Evolutionary conservation across 2,113 vertebrate genomes (phyloP).

Genomic region (Hippopotamus amphibius): DNA sequence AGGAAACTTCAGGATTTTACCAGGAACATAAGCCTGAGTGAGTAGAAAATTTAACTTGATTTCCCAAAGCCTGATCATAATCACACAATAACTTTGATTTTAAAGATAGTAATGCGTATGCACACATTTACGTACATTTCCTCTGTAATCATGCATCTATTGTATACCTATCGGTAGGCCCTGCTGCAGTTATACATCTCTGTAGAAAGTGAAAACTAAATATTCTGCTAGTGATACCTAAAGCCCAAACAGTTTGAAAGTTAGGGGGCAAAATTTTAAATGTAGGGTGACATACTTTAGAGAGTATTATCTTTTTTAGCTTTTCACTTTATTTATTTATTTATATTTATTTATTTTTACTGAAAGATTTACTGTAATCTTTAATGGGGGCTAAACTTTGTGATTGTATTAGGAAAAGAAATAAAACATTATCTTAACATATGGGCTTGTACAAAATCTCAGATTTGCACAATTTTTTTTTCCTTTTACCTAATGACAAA

Average conservation of each 20-base stretch:
- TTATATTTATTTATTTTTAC: not conserved
- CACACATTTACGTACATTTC: constrained; percentile 34
- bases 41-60: constrained; percentile 63
- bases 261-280: not conserved
- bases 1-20: not conserved
- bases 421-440: constrained; percentile 4
- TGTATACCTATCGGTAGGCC: constrained; percentile 49
- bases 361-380: not conserved
- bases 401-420: not conserved
- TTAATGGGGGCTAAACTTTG: not conserved
- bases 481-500: not conserved
- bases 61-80: constrained; percentile 55
- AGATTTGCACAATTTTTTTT: not conserved
- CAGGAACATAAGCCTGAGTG: not conserved
- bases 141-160: constrained; percentile 63
- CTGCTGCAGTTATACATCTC: not conserved
- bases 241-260: not conserved
- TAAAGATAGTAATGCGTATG: constrained; percentile 36
- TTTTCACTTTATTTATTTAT: not conserved
- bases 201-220: constrained; percentile 6
- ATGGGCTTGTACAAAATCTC: not conserved
- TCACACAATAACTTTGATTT: constrained; percentile 80
- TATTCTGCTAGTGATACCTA: not conserved
- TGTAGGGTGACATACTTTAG: not conserved
- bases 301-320: not conserved